Evolutionary conservation across 2,113 vertebrate genomes (phyloP), one percentile per base, ranked within the genome.

Genomic region (Neodon shergylaensis): DNA sequence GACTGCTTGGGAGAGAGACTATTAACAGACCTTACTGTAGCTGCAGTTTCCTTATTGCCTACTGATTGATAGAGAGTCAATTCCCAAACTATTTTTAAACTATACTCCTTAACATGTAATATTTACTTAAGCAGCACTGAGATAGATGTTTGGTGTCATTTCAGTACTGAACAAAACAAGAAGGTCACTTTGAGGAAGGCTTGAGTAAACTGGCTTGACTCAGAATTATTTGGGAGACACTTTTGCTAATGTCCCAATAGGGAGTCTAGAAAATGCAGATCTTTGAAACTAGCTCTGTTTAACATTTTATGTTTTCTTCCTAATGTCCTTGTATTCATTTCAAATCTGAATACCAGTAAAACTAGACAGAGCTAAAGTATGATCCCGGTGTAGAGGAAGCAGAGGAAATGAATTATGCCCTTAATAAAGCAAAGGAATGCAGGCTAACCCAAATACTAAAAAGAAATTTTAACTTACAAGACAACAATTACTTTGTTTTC

Each of bases 81-180:
- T 92, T 92, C n/a, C 92, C 61, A 96, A 97, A 91, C n/a, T 81
- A 42, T 1, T 95, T 96, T 79, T 90, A 21, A 49, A 66, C 42
- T 94, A 22, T 31, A 16, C 83, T 96, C 68, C 31, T 49, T 77
- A 88, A 68, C 92, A 91, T 17, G 47, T 66, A 87, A 92, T 33
- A 12, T 76, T 95, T 68, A 95, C 58, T 96, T n/a, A 44, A 78
- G 63, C 6, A 17, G 95, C 85, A 93, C 88, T 81, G 90, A 95
- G 92, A 76, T 84, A 88, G n/a, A 12, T 42, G 21, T 92, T 92
- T 93, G 93, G 87, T 49, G 0, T 68, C 24, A 74, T 96, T 97
- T 92, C 65, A 85, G 26, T 33, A 91, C 68, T 5, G 10, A n/a
- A 5, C 21, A 66, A 79, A 31, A 24, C 1, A 42, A 19, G 6